Evolutionary conservation across 2,888 invertebrate genomes (phyloP).

Genomic region (Agriopis aurantiaria): DNA sequence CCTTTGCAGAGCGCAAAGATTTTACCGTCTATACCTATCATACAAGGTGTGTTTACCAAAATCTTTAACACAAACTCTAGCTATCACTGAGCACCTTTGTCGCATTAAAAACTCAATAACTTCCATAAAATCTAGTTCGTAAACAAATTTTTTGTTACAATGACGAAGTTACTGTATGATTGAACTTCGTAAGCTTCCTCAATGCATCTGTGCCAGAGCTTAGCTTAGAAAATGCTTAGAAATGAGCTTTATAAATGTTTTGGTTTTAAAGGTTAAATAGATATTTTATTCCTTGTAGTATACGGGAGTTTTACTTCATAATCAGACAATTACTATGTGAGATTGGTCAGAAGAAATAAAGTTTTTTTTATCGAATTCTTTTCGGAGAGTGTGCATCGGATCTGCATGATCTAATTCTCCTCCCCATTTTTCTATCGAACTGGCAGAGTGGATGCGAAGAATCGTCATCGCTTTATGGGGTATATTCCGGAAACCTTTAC

Average conservation of each 20-base stretch:
- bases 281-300: constrained; percentile 13
- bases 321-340: neutral
- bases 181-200: constrained; percentile 1
- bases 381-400: too few species aligned
- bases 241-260: constrained; percentile 27
- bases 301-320: too few species aligned
- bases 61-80: constrained; percentile 27
- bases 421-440: too few species aligned
- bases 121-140: neutral
- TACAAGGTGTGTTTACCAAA: constrained; percentile 29
- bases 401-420: too few species aligned
- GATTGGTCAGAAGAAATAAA: neutral
- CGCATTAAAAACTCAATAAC: neutral
- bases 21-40: constrained; percentile 12
- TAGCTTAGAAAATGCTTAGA: constrained; percentile 10
- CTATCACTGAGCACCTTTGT: neutral
- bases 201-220: neutral
- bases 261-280: constrained; percentile 19
- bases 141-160: neutral
- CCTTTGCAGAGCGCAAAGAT: constrained; percentile 4
- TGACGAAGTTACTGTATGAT: constrained; percentile 5
- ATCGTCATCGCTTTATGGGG: too few species aligned
- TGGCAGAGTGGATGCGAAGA: too few species aligned
- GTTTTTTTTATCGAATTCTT: too few species aligned
- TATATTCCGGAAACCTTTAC: too few species aligned